Conservation (phyloP, 2,113 vertebrate genomes). For the Ellobius talpinus region DNA sequence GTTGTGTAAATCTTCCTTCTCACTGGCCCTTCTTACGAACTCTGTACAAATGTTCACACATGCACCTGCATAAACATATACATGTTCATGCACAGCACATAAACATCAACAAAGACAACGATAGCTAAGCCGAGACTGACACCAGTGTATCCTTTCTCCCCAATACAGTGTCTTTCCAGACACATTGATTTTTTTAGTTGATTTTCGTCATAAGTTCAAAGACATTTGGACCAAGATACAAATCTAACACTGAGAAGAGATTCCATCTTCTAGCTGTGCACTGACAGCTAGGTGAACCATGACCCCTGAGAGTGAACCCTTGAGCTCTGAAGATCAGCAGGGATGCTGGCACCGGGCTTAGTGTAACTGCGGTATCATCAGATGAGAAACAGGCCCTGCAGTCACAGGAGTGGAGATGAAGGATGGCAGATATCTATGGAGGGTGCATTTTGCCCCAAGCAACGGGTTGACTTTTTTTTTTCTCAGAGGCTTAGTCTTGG, state of each 20-base stretch:
- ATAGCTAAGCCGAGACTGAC: neutral
- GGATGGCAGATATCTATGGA: neutral
- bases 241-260: neutral
- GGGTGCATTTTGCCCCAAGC: neutral
- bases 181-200: neutral
- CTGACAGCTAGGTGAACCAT: neutral
- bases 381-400: neutral
- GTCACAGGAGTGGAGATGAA: neutral
- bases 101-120: neutral
- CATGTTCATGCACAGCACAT: neutral
- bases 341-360: neutral
- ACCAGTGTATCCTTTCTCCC: neutral
- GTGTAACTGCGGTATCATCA: neutral
- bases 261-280: neutral
- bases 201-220: neutral
- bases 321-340: accelerated
- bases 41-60: neutral
- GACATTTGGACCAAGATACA: neutral
- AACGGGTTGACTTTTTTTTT: neutral
- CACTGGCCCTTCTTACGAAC: neutral
- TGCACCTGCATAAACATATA: neutral
- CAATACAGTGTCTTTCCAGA: neutral
- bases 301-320: neutral
- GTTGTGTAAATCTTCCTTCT: neutral
- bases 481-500: neutral